These are phyloP conservation scores for Epinephelus malabaricus DNA, from an alignment of 2,797 vertebrate genomes.

Conservation along the genomic window DNA sequence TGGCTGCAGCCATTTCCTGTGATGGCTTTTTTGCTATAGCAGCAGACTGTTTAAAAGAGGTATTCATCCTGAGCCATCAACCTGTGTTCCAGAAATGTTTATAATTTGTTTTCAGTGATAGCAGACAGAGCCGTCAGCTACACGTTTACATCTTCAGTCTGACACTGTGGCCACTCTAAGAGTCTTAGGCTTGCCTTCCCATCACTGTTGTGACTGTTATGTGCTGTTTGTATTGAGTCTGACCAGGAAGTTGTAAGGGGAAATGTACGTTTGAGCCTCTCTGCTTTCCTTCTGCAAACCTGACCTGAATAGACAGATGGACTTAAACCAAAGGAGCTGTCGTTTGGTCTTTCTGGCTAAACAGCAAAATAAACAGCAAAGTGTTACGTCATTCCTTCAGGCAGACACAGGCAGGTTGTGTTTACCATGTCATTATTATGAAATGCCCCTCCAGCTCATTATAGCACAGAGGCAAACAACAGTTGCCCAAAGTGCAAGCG, in stretches of 20 bases:
- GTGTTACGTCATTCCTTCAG: neutral
- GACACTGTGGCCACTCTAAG: too few relatives aligned
- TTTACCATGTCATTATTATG: slow-evolving; percentile 40
- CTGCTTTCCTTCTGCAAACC: neutral
- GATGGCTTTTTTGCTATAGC: too few relatives aligned
- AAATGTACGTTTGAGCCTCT: slow-evolving; percentile 2
- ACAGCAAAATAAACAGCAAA: neutral
- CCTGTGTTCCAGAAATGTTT: too few relatives aligned
- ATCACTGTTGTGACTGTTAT: too few relatives aligned
- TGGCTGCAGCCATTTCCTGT: too few relatives aligned
- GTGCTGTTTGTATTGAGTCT: neutral
- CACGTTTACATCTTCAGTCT: too few relatives aligned
- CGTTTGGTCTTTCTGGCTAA: neutral
- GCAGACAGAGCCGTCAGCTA: too few relatives aligned
- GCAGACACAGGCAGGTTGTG: slow-evolving; percentile 17
- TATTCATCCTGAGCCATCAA: too few relatives aligned
- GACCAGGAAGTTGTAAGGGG: neutral
- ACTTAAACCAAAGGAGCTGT: neutral
- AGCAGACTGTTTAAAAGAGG: too few relatives aligned
- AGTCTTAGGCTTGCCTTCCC: too few relatives aligned
- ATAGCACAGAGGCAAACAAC: slow-evolving; percentile 8
- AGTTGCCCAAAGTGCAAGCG: slow-evolving; percentile 15
- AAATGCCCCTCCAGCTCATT: slow-evolving; percentile 33
- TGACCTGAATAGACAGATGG: too few relatives aligned
- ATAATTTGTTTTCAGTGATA: too few relatives aligned